Percentiles rank a stretch among this genome's conserved stretches.
These are phyloP conservation scores for Leptatherina wallacei DNA, from an alignment of 2,797 vertebrate genomes.

Conservation along the genomic window DNA sequence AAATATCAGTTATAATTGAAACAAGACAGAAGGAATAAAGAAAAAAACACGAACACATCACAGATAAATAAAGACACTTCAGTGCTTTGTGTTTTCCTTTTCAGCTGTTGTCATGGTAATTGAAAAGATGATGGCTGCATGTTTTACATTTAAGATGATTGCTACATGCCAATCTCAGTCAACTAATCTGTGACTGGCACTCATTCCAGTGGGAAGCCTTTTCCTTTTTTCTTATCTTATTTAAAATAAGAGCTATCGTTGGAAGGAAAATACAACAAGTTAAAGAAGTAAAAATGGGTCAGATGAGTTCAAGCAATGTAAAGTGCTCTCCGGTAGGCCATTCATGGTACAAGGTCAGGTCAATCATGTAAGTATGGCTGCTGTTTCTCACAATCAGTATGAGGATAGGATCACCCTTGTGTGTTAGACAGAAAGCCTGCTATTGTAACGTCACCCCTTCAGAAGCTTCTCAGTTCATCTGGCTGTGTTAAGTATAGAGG, in stretches of 20 bases:
- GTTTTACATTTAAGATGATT: constrained; percentile 37
- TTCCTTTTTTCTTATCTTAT: constrained; percentile 20
- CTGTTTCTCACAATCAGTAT: constrained; percentile 60
- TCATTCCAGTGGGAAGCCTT: constrained; percentile 16
- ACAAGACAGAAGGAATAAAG: neutral
- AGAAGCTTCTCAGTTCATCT: constrained; percentile 68
- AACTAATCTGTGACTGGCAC: constrained; percentile 33
- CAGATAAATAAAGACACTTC: neutral
- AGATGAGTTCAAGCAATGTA: constrained; percentile 48
- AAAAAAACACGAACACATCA: neutral
- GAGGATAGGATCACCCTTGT: constrained; percentile 69
- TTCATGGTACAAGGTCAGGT: constrained; percentile 72
- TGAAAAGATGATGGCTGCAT: constrained; percentile 51
- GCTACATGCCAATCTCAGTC: constrained; percentile 42
- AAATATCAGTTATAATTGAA: constrained; percentile 21
- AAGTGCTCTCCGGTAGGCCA: constrained; percentile 60
- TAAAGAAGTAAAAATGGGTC: constrained; percentile 36
- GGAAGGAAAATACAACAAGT: constrained; percentile 21
- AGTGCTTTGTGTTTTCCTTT: constrained; percentile 31
- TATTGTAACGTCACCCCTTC: constrained; percentile 69
- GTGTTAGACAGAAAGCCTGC: constrained; percentile 61
- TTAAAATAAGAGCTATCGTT: constrained; percentile 26
- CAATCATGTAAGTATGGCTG: constrained; percentile 60
- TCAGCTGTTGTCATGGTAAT: constrained; percentile 47
- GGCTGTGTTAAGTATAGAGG: constrained; percentile 37